Percentiles rank a stretch among this genome's conserved stretches.
phyloP scores from a whole-genome alignment of 2,888 invertebrate species.

The Pollenia angustigena region DNA sequence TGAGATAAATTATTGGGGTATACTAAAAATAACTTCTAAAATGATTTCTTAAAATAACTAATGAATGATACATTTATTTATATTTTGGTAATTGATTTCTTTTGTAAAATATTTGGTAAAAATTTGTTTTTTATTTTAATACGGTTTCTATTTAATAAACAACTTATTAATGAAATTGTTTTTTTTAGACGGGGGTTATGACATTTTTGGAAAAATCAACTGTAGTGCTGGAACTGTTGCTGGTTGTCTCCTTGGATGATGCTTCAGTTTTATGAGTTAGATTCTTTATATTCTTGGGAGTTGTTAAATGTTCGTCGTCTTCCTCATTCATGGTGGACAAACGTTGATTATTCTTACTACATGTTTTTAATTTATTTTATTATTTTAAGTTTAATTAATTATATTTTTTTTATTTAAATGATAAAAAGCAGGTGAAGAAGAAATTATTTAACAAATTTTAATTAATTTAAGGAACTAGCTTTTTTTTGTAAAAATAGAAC shows the following conservation, averaged over 20 bases:
- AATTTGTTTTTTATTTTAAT: no score
- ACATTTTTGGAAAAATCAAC: slow-evolving; percentile 71
- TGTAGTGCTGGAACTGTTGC: slow-evolving; percentile 24
- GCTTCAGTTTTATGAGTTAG: slow-evolving; percentile 71
- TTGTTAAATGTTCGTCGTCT: slow-evolving; percentile 87
- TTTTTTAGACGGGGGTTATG: slow-evolving; percentile 79
- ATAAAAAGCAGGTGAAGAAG: slow-evolving; percentile 50
- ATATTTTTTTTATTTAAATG: slow-evolving; percentile 34
- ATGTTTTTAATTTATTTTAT: neutral
- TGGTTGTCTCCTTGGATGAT: slow-evolving; percentile 23
- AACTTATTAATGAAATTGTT: neutral
- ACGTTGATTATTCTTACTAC: slow-evolving; percentile 83
- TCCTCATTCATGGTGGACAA: slow-evolving; percentile 94
- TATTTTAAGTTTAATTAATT: neutral
- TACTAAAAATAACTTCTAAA: no score
- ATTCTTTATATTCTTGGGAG: slow-evolving; percentile 67
- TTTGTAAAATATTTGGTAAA: no score
- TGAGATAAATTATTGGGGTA: neutral
- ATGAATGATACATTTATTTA: no score
- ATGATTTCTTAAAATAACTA: no score
- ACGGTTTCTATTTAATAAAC: neutral
- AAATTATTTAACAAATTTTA: slow-evolving; percentile 21
- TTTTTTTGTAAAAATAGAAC: neutral
- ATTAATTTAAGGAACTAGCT: slow-evolving; percentile 20
- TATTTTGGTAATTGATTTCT: no score